Percentiles rank a stretch among this genome's conserved stretches.
These are phyloP conservation scores for Eledona agricola DNA, from an alignment of 2,888 invertebrate genomes.

Conservation along the genomic window DNA sequence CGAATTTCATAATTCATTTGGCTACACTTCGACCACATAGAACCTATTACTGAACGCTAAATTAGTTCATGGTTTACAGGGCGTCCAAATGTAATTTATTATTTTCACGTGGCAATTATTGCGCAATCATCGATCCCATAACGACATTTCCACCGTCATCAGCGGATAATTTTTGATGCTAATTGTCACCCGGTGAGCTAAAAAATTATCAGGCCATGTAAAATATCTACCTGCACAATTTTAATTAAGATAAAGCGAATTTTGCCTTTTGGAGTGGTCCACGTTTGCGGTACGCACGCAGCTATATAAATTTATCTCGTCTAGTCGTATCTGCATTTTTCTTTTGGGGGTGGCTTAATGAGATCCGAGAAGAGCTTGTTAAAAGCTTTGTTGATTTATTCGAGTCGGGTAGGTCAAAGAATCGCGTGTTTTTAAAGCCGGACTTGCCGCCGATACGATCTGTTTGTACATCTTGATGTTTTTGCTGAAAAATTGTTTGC, in stretches of 20 bases:
- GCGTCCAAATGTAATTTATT: slow-evolving; percentile 30
- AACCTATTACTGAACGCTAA: slow-evolving; percentile 35
- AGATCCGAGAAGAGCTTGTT: slow-evolving; percentile 29
- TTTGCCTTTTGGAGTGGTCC: slow-evolving; percentile 5
- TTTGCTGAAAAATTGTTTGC: slow-evolving; percentile 7
- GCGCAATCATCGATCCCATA: slow-evolving; percentile 13
- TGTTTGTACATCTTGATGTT: slow-evolving; percentile 2
- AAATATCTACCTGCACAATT: slow-evolving; percentile 26
- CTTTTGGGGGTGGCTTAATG: slow-evolving; percentile 28
- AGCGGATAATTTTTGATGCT: background rate
- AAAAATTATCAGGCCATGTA: too few species aligned
- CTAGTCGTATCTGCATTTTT: slow-evolving; percentile 25
- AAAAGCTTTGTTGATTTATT: slow-evolving; percentile 31
- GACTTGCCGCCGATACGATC: slow-evolving; percentile 12
- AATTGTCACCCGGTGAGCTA: too few species aligned
- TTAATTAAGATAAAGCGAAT: slow-evolving; percentile 30
- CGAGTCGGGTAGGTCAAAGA: slow-evolving; percentile 20
- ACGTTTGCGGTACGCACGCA: slow-evolving; percentile 5
- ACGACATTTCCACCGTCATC: slow-evolving; percentile 2
- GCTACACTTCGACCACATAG: slow-evolving; percentile 34
- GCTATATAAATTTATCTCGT: slow-evolving; percentile 24
- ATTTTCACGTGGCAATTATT: slow-evolving; percentile 21
- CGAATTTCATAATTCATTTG: slow-evolving; percentile 40
- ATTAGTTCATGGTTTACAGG: slow-evolving; percentile 35
- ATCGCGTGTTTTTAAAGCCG: slow-evolving; percentile 22